Conservation (phyloP, 53 echinoderm and acorn worm species). For the Hippasteria phrygiana region DNA sequence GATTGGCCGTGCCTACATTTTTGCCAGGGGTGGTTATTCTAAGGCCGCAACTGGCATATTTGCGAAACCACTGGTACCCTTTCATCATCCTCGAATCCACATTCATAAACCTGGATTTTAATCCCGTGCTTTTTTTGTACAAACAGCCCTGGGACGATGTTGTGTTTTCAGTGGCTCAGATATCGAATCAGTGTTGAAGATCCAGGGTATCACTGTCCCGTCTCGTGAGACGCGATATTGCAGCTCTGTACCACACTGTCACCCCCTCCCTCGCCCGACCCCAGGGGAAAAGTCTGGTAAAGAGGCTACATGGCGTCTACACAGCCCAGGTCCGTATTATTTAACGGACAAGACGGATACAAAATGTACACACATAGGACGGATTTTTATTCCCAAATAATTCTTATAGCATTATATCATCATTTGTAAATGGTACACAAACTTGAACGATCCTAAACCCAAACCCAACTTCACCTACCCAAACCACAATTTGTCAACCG, state of each 20-base stretch:
- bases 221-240: background rate
- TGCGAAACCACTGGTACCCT: background rate
- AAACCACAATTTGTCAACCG: too few relatives aligned
- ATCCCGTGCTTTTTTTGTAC: slow-evolving; percentile 15
- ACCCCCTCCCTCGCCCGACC: background rate
- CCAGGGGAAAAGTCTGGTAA: too few relatives aligned
- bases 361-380: too few relatives aligned
- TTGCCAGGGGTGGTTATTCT: background rate
- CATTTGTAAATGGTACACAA: too few relatives aligned
- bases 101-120: background rate
- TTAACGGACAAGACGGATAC: too few relatives aligned
- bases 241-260: background rate
- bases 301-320: too few relatives aligned
- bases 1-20: background rate
- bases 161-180: slow-evolving; percentile 7
- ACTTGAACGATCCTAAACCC: too few relatives aligned
- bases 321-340: too few relatives aligned
- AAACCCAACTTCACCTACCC: too few relatives aligned
- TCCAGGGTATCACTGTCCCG: background rate
- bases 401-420: too few relatives aligned
- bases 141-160: slow-evolving; percentile 6
- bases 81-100: background rate
- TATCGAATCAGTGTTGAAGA: background rate
- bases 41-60: background rate
- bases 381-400: too few relatives aligned